phyloP scores from a whole-genome alignment of 2,797 vertebrate species.

The Pipistrellus pygmaeus region DNA sequence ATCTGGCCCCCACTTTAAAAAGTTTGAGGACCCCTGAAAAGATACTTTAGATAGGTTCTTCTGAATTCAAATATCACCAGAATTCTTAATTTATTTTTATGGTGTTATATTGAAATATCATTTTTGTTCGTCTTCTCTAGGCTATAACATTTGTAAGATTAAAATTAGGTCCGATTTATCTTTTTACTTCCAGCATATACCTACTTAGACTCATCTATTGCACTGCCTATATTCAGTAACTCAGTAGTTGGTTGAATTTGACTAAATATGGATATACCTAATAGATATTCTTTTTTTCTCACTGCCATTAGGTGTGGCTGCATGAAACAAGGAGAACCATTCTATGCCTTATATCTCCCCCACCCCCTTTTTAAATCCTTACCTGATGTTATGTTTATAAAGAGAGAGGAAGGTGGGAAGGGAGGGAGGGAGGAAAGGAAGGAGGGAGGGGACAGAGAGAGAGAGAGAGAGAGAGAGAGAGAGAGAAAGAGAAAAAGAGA shows the following conservation, averaged over 20 bases:
- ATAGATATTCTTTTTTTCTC: not conserved
- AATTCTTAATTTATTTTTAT: slow-evolving; percentile 14
- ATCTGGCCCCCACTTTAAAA: no score
- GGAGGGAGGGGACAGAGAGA: not conserved
- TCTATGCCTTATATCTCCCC: not conserved
- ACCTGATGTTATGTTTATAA: not conserved
- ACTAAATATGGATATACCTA: not conserved
- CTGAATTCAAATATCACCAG: not conserved
- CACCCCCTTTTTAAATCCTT: not conserved
- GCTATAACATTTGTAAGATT: slow-evolving; percentile 28
- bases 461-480: not conserved
- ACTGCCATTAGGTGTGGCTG: not conserved
- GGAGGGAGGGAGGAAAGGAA: no score
- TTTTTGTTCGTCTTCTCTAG: slow-evolving; percentile 37
- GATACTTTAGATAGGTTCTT: slow-evolving; percentile 9
- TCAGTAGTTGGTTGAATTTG: not conserved
- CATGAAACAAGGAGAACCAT: not conserved
- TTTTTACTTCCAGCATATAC: not conserved
- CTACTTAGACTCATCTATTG: not conserved
- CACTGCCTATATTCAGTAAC: not conserved
- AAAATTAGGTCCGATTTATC: not conserved
- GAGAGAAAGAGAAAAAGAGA: not conserved
- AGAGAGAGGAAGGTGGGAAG: not conserved
- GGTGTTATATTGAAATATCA: not conserved
- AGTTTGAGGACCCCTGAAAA: no score